phyloP scores from a whole-genome alignment of 2,797 vertebrate genomes.

The Poeciliopsis presidionis region DNA sequence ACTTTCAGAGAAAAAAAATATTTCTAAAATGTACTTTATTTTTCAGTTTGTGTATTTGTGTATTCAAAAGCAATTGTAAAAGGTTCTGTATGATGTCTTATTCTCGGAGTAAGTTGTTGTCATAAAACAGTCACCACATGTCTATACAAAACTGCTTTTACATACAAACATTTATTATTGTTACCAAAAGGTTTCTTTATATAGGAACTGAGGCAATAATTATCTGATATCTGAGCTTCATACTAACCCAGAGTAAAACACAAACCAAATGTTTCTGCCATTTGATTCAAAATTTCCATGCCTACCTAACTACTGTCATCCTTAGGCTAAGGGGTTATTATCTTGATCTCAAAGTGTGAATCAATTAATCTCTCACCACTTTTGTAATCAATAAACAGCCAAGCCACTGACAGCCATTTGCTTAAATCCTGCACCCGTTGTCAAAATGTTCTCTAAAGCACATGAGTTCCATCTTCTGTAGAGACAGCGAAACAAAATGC shows the following conservation, averaged over 20 bases:
- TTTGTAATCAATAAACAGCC: slow-evolving; percentile 80
- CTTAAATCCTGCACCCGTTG: slow-evolving; percentile 61
- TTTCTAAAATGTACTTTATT: no score
- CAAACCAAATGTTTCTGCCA: slow-evolving; percentile 40
- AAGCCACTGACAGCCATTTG: slow-evolving; percentile 66
- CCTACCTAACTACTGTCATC: slow-evolving; percentile 49
- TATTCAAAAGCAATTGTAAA: no score
- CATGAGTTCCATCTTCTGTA: slow-evolving; percentile 53
- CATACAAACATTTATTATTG: slow-evolving; percentile 7
- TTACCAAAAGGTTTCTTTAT: background rate
- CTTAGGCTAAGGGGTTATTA: slow-evolving; percentile 74
- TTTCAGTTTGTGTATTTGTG: no score
- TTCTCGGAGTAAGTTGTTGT: no score
- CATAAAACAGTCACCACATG: background rate
- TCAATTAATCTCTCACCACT: slow-evolving; percentile 81
- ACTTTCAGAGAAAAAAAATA: no score
- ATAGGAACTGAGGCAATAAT: background rate
- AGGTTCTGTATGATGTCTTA: no score
- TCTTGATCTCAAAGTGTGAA: slow-evolving; percentile 80
- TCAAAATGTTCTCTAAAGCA: slow-evolving; percentile 70
- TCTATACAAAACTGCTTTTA: background rate
- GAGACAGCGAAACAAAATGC: slow-evolving; percentile 56
- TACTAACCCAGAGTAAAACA: slow-evolving; percentile 8
- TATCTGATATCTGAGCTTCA: slow-evolving; percentile 15
- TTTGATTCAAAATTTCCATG: slow-evolving; percentile 23